Evolutionary conservation across 1,140 invertebrate species (phyloP).

Genomic region (Gerris buenoi): DNA sequence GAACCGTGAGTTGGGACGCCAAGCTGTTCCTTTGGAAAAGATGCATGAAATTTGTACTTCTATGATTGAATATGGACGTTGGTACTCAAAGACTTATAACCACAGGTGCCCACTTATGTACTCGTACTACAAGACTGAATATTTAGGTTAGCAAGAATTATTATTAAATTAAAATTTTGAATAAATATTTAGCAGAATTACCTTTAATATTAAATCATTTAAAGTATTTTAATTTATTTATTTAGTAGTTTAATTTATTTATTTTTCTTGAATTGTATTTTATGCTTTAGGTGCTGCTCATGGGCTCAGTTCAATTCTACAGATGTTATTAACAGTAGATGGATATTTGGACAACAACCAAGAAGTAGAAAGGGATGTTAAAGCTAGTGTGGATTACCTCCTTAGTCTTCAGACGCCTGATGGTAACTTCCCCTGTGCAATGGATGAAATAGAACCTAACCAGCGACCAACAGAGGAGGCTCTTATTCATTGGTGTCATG

Average conservation of each 20-base stretch:
- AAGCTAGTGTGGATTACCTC: slow-evolving; percentile 41
- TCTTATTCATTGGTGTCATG: slow-evolving; percentile 79
- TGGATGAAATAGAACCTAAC: slow-evolving; percentile 44
- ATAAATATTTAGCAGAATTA: no score
- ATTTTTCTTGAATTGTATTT: no score
- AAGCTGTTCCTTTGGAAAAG: slow-evolving; percentile 36
- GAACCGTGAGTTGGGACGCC: slow-evolving; percentile 38
- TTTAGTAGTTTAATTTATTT: no score
- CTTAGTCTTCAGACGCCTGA: slow-evolving; percentile 43
- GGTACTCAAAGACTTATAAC: slow-evolving; percentile 41
- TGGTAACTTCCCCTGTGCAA: slow-evolving; percentile 63
- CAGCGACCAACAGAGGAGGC: slow-evolving; percentile 33
- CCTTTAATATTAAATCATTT: no score
- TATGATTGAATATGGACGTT: slow-evolving; percentile 51
- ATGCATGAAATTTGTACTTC: slow-evolving; percentile 46
- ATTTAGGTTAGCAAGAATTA: slow-evolving; percentile 46
- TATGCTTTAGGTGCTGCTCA: slow-evolving; percentile 58
- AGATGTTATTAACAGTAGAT: slow-evolving; percentile 46
- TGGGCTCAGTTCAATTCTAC: slow-evolving; percentile 48
- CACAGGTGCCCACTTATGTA: slow-evolving; percentile 64
- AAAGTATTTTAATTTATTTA: no score
- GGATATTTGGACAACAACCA: slow-evolving; percentile 39
- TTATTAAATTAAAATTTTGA: neutral
- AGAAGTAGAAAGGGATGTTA: slow-evolving; percentile 37
- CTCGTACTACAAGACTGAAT: slow-evolving; percentile 69